Percentiles rank a stretch among this genome's conserved stretches.
phyloP scores from a whole-genome alignment of 2,113 vertebrate species.

The Empidonax alnorum region DNA sequence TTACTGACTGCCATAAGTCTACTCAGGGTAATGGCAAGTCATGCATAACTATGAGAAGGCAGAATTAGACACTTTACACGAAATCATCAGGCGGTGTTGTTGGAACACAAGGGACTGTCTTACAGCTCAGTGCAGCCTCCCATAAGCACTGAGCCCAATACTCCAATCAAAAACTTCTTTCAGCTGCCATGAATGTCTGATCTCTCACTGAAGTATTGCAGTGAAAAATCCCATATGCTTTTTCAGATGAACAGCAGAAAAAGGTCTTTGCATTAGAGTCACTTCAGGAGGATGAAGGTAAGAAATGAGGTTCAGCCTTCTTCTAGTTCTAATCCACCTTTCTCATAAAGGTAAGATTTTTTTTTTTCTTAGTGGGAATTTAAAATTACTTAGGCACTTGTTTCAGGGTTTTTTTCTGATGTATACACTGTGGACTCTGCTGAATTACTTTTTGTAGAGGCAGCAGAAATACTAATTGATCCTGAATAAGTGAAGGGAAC shows the following conservation, averaged over 20 bases:
- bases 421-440: too few relatives aligned
- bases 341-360: background rate
- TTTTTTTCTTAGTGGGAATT: background rate
- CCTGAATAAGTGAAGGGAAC: background rate
- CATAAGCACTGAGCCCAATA: background rate
- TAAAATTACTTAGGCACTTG: background rate
- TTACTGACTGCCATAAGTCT: background rate
- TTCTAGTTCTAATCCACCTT: background rate
- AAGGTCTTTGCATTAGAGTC: background rate
- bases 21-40: background rate
- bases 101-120: background rate
- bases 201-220: background rate
- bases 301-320: background rate
- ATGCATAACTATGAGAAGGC: background rate
- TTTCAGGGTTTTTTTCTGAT: background rate
- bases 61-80: background rate
- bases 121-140: background rate
- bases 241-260: background rate
- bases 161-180: background rate
- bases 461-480: background rate
- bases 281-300: background rate
- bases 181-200: background rate
- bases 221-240: background rate
- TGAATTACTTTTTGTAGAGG: background rate
- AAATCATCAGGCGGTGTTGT: background rate